Conservation (phyloP, 2,113 vertebrate species). For the Xyrauchen texanus region DNA sequence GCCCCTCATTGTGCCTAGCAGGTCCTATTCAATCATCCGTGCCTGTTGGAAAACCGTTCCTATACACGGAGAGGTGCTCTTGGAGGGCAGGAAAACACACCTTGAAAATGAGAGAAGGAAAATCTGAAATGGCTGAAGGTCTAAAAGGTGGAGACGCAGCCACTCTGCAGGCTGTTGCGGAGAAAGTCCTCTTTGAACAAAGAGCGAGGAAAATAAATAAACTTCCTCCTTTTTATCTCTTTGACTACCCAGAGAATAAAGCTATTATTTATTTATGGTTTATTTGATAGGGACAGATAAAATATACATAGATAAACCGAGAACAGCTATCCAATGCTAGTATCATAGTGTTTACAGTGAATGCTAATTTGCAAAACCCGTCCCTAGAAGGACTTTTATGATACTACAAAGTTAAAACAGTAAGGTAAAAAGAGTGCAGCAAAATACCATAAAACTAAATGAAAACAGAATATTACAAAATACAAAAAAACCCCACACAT, state of each 20-base stretch:
- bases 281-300: too few relatives aligned
- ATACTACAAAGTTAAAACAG: too few relatives aligned
- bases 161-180: background rate
- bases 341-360: too few relatives aligned
- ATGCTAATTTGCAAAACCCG: too few relatives aligned
- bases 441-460: too few relatives aligned
- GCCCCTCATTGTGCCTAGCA: slow-evolving; percentile 30
- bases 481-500: too few relatives aligned
- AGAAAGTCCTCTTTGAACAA: slow-evolving; percentile 29
- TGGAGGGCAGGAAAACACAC: slow-evolving; percentile 28
- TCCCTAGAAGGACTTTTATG: too few relatives aligned
- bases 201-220: slow-evolving; percentile 11
- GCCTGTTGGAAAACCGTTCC: slow-evolving; percentile 19
- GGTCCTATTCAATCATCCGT: slow-evolving; percentile 36
- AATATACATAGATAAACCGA: too few relatives aligned
- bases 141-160: slow-evolving; percentile 36
- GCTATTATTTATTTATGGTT: background rate
- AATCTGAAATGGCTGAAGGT: slow-evolving; percentile 33
- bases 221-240: slow-evolving; percentile 23
- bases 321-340: too few relatives aligned
- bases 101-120: slow-evolving; percentile 36
- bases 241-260: slow-evolving; percentile 1
- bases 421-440: too few relatives aligned
- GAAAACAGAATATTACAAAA: too few relatives aligned
- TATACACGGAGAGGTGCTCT: slow-evolving; percentile 31